A percentile compares a stretch with the other conserved stretches of the same genome.
Conservation (phyloP, 2,888 invertebrate species). For the Fragum fragum region DNA sequence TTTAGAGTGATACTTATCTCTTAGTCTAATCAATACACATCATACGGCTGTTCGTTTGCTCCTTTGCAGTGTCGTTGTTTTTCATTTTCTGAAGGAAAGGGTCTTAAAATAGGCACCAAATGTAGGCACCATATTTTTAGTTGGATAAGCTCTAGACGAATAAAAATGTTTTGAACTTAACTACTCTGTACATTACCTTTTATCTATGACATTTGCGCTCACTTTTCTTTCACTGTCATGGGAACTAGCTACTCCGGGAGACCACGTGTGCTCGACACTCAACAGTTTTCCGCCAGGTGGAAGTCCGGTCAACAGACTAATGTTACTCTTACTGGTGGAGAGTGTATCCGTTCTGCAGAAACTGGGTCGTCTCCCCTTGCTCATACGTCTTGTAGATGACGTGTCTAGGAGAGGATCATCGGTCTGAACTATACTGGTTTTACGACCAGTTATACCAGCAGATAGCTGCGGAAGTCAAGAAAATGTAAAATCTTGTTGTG, state of each 20-base stretch:
- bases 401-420: neutral
- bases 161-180: no score
- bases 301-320: conserved; percentile 39
- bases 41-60: no score
- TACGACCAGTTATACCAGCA: conserved; percentile 1
- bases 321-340: conserved; percentile 30
- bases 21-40: no score
- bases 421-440: neutral
- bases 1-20: no score
- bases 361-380: conserved; percentile 41
- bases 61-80: no score
- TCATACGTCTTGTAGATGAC: neutral
- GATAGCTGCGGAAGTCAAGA: conserved; percentile 13
- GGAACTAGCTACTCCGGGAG: conserved; percentile 34
- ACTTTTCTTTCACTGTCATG: neutral
- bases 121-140: no score
- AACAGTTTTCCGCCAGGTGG: conserved; percentile 36
- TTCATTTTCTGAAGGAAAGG: no score
- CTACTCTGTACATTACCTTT: conserved; percentile 28
- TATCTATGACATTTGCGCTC: conserved; percentile 45
- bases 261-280: conserved; percentile 42
- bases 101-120: no score
- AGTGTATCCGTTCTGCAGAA: conserved; percentile 36
- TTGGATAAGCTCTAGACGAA: no score
- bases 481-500: no score